phyloP scores from a whole-genome alignment of 2,797 vertebrate species.

The Limnodromus scolopaceus region DNA sequence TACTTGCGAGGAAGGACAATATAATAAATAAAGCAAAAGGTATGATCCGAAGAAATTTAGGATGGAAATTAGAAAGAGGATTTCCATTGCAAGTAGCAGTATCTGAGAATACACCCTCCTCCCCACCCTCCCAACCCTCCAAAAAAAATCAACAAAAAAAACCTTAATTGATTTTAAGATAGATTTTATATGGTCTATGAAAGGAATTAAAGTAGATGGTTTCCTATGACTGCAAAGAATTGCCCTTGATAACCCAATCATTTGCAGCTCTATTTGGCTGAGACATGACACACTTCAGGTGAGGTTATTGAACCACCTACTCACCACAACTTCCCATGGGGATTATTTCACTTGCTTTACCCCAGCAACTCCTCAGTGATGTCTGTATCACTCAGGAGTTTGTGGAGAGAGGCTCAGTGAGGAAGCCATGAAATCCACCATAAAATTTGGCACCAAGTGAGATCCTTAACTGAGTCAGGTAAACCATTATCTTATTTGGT shows the following conservation, averaged over 20 bases:
- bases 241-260: neutral
- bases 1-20: neutral
- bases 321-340: neutral
- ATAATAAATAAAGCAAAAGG: neutral
- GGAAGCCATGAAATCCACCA: neutral
- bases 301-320: neutral
- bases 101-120: neutral
- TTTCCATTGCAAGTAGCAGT: neutral
- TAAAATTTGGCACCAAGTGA: neutral
- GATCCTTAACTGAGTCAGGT: neutral
- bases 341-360: neutral
- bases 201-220: neutral
- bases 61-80: neutral
- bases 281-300: neutral
- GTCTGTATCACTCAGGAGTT: neutral
- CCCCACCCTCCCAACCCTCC: rapidly evolving
- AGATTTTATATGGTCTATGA: neutral
- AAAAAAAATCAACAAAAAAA: neutral
- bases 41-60: neutral
- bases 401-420: neutral
- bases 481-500: neutral
- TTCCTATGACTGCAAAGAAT: neutral
- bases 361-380: neutral
- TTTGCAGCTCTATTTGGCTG: neutral
- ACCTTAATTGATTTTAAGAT: neutral